Conservation (phyloP, 2,797 vertebrate species). For the Leptoclinus maculatus region DNA sequence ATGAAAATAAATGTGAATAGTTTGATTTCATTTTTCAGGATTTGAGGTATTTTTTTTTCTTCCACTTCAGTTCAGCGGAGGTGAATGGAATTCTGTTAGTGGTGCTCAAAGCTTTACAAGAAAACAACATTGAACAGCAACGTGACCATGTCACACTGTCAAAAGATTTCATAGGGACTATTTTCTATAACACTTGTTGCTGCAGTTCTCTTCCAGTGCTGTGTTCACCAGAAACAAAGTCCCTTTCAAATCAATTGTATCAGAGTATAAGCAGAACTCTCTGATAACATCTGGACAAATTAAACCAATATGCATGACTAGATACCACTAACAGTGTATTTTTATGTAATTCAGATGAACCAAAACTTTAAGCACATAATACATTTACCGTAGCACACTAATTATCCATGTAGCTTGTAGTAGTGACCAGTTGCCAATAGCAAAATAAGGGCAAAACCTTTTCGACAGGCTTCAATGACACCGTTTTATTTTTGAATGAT, state of each 20-base stretch:
- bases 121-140: neutral
- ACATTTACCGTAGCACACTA: neutral
- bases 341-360: neutral
- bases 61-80: neutral
- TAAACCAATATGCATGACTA: neutral
- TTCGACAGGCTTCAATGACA: conserved; percentile 53
- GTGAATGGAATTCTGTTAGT: neutral
- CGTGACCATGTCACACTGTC: neutral
- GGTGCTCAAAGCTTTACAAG: neutral
- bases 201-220: neutral
- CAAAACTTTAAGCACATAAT: neutral
- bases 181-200: neutral
- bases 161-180: neutral
- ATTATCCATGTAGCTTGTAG: neutral
- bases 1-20: neutral
- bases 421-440: neutral
- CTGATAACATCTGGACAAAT: neutral
- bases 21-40: neutral
- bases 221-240: neutral
- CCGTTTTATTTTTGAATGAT: conserved; percentile 71
- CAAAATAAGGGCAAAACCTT: conserved; percentile 42
- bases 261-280: neutral
- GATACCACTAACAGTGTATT: neutral
- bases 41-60: neutral
- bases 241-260: neutral